Conservation (phyloP, 2,888 invertebrate species). For the Mycalesis mineus region DNA sequence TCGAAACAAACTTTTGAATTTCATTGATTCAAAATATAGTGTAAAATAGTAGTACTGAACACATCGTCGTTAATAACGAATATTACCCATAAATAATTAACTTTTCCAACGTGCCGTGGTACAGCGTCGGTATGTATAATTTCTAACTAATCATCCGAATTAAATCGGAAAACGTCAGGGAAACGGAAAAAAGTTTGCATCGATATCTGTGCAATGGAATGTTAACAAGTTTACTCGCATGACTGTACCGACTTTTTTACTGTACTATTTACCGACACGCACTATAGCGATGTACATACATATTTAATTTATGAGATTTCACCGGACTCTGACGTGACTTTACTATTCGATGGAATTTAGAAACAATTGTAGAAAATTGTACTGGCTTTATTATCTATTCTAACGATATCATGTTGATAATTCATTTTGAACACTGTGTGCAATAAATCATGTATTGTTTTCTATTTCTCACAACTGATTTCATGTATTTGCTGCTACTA, state of each 20-base stretch:
- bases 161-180: conserved; percentile 22
- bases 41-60: no score
- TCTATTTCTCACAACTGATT: neutral
- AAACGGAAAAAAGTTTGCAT: conserved; percentile 23
- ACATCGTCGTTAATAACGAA: neutral
- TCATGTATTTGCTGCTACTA: neutral
- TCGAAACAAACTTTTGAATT: conserved; percentile 1
- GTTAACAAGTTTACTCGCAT: conserved; percentile 29
- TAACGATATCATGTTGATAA: conserved; percentile 6
- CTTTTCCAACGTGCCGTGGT: neutral
- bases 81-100: neutral
- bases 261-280: conserved; percentile 32
- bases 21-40: no score
- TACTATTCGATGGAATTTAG: conserved; percentile 18
- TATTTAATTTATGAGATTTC: conserved; percentile 35
- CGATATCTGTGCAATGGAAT: conserved; percentile 23
- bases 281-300: conserved; percentile 27
- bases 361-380: conserved; percentile 21
- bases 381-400: conserved; percentile 2
- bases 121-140: neutral
- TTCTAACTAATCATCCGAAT: conserved; percentile 22
- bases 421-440: neutral
- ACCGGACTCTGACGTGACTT: conserved; percentile 33
- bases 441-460: neutral
- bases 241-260: conserved; percentile 28